Evolutionary conservation across 2,888 invertebrate species (phyloP).

Genomic region (Ischnus inquisitorius): DNA sequence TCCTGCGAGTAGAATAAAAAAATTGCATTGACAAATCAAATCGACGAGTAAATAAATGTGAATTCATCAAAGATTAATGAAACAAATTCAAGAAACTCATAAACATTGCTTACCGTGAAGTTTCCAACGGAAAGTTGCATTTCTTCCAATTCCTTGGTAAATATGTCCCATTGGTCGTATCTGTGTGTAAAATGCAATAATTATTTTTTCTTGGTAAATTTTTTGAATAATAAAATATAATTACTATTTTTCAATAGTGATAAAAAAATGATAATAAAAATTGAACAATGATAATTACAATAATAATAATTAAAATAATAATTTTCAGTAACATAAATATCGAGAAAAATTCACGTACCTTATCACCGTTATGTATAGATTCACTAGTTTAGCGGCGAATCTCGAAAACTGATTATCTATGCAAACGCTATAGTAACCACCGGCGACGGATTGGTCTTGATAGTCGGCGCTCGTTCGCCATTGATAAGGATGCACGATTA

Average conservation of each 20-base stretch:
- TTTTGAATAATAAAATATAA: too few species aligned
- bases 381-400: conserved; percentile 95
- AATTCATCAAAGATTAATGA: neutral
- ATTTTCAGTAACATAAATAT: neutral
- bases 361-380: conserved; percentile 96
- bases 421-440: conserved; percentile 96
- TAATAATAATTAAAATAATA: too few species aligned
- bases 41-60: neutral
- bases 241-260: too few species aligned
- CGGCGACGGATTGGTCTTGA: conserved; percentile 92
- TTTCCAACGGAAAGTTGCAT: conserved; percentile 95
- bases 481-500: conserved; percentile 95
- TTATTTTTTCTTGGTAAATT: too few species aligned
- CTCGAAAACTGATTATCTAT: conserved; percentile 97
- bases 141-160: conserved; percentile 95
- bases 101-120: conserved; percentile 91
- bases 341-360: conserved; percentile 83
- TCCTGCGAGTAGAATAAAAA: conserved; percentile 87
- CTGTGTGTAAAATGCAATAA: conserved; percentile 83
- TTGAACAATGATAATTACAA: too few species aligned
- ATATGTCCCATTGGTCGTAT: conserved; percentile 97
- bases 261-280: too few species aligned
- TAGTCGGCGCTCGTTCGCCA: conserved; percentile 96
- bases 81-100: neutral
- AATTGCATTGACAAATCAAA: neutral